Percentiles rank a stretch among this genome's conserved stretches.
Conservation (phyloP, 2,113 vertebrate species). For the Pedetes capensis region DNA sequence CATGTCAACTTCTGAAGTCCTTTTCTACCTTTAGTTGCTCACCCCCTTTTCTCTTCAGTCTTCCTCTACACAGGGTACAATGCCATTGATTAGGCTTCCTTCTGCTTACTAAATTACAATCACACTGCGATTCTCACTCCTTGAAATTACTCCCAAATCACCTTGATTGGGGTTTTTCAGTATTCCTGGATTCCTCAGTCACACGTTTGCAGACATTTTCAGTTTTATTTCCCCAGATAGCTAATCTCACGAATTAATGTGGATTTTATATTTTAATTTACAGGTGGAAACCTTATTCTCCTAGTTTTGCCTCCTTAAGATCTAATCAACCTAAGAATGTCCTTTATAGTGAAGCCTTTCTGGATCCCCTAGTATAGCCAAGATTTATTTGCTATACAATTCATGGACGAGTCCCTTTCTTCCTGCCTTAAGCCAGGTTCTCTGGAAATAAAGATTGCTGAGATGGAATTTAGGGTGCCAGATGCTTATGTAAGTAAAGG, state of each 20-base stretch:
- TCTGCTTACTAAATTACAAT: slow-evolving; percentile 40
- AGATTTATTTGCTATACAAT: not conserved
- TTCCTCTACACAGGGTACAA: not conserved
- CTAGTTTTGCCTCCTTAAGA: slow-evolving; percentile 8
- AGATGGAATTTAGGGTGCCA: not conserved
- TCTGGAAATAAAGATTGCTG: not conserved
- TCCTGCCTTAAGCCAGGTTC: not conserved
- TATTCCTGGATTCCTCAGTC: not conserved
- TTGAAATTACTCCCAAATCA: slow-evolving; percentile 50
- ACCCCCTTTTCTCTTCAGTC: not conserved
- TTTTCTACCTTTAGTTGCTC: not conserved
- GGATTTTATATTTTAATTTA: slow-evolving; percentile 24
- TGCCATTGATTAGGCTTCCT: slow-evolving; percentile 42
- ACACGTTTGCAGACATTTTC: slow-evolving; percentile 11
- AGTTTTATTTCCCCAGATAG: slow-evolving; percentile 17
- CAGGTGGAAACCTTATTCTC: not conserved
- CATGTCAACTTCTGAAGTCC: not conserved
- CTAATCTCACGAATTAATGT: not conserved
- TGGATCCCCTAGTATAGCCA: not conserved
- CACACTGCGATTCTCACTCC: not conserved
- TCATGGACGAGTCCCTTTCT: not conserved
- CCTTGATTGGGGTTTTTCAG: slow-evolving; percentile 56
- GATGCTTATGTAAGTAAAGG: not conserved
- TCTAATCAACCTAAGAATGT: not conserved
- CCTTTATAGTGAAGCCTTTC: not conserved